phyloP scores from a whole-genome alignment of 2,888 invertebrate species.

The Diabrotica balteata region DNA sequence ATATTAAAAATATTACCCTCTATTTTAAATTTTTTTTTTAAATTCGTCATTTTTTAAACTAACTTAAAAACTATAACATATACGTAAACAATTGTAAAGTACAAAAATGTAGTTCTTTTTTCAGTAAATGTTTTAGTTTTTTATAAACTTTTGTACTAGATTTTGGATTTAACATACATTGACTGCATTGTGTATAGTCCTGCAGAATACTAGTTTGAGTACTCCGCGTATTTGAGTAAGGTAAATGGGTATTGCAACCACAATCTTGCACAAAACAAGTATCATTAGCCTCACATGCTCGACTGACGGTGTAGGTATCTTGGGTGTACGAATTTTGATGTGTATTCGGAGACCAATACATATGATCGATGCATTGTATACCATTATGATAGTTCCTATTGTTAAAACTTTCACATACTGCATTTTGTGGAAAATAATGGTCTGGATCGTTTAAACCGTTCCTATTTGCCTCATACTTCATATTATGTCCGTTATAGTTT shows the following conservation, averaged over 20 bases:
- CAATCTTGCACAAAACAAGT: not conserved
- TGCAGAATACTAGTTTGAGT: not conserved
- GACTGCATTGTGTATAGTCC: not conserved
- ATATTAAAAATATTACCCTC: too few species aligned
- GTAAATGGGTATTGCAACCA: not conserved
- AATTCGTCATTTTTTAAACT: too few species aligned
- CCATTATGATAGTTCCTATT: not conserved
- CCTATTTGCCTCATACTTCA: not conserved
- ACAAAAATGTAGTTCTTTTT: too few species aligned
- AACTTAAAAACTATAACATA: too few species aligned
- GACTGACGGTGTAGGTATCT: not conserved
- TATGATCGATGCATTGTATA: not conserved
- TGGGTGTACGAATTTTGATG: not conserved
- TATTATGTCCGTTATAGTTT: not conserved
- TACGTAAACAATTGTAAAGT: too few species aligned
- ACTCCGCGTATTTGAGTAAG: not conserved
- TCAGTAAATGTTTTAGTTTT: too few species aligned
- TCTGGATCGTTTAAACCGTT: slow-evolving; percentile 4
- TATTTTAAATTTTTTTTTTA: too few species aligned
- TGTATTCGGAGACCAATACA: not conserved
- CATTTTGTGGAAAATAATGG: not conserved
- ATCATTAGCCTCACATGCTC: not conserved
- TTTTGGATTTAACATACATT: not conserved
- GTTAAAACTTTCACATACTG: not conserved
- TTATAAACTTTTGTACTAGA: too few species aligned